Evolutionary conservation across 2,797 vertebrate genomes (phyloP).

Genomic region (Heterohyrax brucei): DNA sequence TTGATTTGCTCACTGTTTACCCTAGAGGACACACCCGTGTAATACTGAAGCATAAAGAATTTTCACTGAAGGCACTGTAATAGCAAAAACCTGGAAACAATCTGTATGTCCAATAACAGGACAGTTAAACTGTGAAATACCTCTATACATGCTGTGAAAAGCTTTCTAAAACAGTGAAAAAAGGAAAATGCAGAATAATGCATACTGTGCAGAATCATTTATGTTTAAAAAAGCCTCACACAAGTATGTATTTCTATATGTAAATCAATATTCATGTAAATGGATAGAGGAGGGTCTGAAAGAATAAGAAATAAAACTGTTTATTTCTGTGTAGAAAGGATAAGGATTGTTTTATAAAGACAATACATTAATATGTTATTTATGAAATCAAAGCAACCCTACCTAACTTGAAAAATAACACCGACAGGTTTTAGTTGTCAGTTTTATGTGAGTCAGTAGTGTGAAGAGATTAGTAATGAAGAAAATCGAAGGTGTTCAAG

Average conservation of each 20-base stretch:
- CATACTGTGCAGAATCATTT: neutral
- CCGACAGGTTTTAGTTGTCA: neutral
- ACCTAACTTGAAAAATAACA: neutral
- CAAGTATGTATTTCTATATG: neutral
- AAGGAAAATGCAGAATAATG: neutral
- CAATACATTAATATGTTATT: slow-evolving; percentile 8
- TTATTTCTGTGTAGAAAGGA: neutral
- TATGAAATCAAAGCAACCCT: slow-evolving; percentile 25
- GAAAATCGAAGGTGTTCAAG: neutral
- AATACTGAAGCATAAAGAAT: slow-evolving; percentile 10
- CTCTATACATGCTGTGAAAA: neutral
- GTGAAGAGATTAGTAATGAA: neutral
- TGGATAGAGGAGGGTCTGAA: neutral
- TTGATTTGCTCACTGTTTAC: slow-evolving; percentile 33
- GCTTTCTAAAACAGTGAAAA: slow-evolving; percentile 30
- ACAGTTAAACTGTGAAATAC: neutral
- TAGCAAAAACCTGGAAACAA: neutral
- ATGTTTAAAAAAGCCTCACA: neutral
- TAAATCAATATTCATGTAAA: neutral
- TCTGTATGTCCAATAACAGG: neutral
- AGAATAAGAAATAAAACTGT: neutral
- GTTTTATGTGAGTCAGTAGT: neutral
- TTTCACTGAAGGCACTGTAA: slow-evolving; percentile 48
- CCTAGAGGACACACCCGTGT: neutral
- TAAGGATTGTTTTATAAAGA: slow-evolving; percentile 17